Percentiles rank a stretch among this genome's conserved stretches.
phyloP scores from a whole-genome alignment of 1,140 invertebrate genomes.

The Melitaea cinxia region DNA sequence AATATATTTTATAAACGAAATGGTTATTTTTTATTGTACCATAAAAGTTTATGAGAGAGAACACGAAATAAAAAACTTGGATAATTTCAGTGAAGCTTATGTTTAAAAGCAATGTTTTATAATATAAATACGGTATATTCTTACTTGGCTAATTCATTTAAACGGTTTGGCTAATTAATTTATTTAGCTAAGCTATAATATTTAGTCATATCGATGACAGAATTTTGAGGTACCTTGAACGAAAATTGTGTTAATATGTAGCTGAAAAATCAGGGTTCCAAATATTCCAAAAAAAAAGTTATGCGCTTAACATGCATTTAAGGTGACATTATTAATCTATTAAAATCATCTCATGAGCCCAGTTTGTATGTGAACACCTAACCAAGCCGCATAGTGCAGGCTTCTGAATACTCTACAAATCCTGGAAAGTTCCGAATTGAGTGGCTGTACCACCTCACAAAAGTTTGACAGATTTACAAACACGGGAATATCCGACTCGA shows the following conservation, averaged over 20 bases:
- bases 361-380: slow-evolving; percentile 11
- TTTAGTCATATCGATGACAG: too few relatives aligned
- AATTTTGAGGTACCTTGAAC: too few relatives aligned
- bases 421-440: slow-evolving; percentile 5
- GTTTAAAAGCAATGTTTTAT: not conserved
- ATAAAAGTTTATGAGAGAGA: not conserved
- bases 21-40: slow-evolving; percentile 5
- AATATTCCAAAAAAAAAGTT: too few relatives aligned
- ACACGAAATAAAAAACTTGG: not conserved
- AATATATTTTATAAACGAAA: slow-evolving; percentile 2
- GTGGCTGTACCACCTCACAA: slow-evolving; percentile 2
- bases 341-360: not conserved
- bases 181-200: too few relatives aligned
- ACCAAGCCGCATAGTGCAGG: slow-evolving; percentile 16
- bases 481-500: slow-evolving; percentile 10
- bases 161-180: too few relatives aligned
- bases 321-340: not conserved
- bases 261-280: too few relatives aligned
- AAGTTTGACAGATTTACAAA: slow-evolving; percentile 15
- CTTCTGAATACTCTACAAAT: slow-evolving; percentile 8
- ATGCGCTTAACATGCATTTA: not conserved
- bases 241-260: too few relatives aligned
- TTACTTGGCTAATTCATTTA: too few relatives aligned
- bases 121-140: not conserved
- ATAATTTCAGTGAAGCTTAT: slow-evolving; percentile 1